A percentile compares a stretch with the other conserved stretches of the same genome.
These are phyloP conservation scores for Pogonomyrmex barbatus DNA, from an alignment of 1,140 invertebrate species.

Conservation along the genomic window DNA sequence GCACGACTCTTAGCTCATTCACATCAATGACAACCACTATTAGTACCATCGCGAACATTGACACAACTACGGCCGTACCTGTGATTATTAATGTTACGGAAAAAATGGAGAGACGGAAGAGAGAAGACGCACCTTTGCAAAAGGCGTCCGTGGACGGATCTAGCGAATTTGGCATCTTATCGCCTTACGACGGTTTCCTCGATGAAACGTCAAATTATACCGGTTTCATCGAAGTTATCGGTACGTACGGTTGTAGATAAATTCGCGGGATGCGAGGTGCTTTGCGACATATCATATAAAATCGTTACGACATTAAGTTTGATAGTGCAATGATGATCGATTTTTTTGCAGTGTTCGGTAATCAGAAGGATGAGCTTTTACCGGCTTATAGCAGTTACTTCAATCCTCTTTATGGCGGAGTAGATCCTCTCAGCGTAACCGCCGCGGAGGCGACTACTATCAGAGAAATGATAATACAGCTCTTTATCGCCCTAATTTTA, in stretches of 20 bases:
- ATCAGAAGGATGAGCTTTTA: conserved; percentile 74
- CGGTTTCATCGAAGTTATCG: conserved; percentile 92
- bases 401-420: conserved; percentile 80
- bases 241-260: conserved; percentile 84
- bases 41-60: conserved; percentile 31
- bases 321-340: not conserved
- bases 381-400: conserved; percentile 84
- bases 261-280: not conserved
- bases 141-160: conserved; percentile 66
- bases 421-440: conserved; percentile 76
- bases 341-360: conserved; percentile 80
- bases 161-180: conserved; percentile 63
- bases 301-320: not conserved
- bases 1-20: not conserved
- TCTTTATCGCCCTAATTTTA: conserved; percentile 88
- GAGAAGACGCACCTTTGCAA: conserved; percentile 74
- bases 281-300: conserved; percentile 3
- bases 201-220: conserved; percentile 93
- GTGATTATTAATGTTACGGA: conserved; percentile 60
- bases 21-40: conserved; percentile 51
- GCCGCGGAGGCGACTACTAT: conserved; percentile 77
- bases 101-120: conserved; percentile 68
- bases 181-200: conserved; percentile 89
- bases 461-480: conserved; percentile 83
- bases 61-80: conserved; percentile 59